phyloP scores from a whole-genome alignment of 2,888 invertebrate genomes.

The Apodemia duryi region DNA sequence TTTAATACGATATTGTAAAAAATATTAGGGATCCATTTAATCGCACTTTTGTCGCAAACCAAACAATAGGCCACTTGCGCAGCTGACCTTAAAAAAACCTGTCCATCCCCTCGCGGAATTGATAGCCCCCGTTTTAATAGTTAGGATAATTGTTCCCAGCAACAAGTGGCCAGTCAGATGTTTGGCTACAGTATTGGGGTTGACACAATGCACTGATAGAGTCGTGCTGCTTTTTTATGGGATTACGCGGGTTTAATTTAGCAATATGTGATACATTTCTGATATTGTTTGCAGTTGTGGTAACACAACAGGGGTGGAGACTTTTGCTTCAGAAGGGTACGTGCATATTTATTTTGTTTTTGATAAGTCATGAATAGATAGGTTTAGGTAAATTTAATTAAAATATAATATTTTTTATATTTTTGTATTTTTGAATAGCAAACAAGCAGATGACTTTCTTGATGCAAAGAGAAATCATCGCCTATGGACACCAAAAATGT shows the following conservation, averaged over 20 bases:
- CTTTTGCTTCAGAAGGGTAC: background rate
- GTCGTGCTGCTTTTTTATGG: background rate
- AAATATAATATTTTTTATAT: too few species aligned
- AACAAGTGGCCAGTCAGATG: constrained; percentile 46
- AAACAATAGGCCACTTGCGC: constrained; percentile 62
- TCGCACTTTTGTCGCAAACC: constrained; percentile 2
- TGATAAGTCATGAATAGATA: background rate
- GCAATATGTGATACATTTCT: constrained; percentile 8
- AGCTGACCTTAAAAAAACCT: constrained; percentile 66
- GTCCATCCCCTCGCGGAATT: constrained; percentile 26
- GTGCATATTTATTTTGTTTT: background rate
- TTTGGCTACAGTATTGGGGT: constrained; percentile 25
- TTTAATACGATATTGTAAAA: constrained; percentile 12
- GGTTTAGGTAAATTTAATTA: too few species aligned
- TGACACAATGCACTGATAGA: constrained; percentile 5
- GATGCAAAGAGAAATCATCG: too few species aligned
- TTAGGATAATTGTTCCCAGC: constrained; percentile 21
- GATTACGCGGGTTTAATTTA: background rate
- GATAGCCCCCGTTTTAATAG: constrained; percentile 5
- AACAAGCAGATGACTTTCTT: too few species aligned
- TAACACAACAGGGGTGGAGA: background rate
- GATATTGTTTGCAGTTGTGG: background rate
- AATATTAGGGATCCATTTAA: constrained; percentile 11
- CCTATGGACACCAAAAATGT: too few species aligned
- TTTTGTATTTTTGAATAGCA: too few species aligned